These are phyloP conservation scores for Zaprionus africanus DNA, from an alignment of 1,140 invertebrate genomes.

Conservation along the genomic window DNA sequence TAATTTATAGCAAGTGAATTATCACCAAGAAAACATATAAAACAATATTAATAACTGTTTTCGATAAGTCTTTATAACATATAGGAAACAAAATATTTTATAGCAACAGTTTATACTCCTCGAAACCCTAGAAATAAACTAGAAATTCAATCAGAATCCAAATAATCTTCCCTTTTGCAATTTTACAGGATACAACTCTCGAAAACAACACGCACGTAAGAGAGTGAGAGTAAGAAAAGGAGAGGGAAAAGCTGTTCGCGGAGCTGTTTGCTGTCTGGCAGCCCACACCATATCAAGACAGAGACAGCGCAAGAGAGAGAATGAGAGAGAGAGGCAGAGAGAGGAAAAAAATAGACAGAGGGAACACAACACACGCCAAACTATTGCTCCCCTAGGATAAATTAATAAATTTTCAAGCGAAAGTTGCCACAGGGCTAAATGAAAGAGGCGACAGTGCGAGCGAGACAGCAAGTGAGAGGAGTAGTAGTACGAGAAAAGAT, in stretches of 20 bases:
- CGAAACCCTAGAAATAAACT: background rate
- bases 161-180: background rate
- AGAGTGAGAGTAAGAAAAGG: background rate
- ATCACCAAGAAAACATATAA: background rate
- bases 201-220: slow-evolving; percentile 25
- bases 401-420: slow-evolving; percentile 77
- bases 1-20: no score
- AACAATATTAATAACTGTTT: background rate
- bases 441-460: background rate
- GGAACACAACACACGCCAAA: slow-evolving; percentile 46
- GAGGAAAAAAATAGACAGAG: background rate
- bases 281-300: slow-evolving; percentile 28
- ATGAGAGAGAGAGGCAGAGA: background rate
- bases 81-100: background rate
- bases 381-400: slow-evolving; percentile 80
- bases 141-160: background rate
- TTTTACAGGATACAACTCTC: background rate
- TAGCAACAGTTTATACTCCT: background rate
- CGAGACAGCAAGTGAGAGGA: background rate
- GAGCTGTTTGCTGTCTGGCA: slow-evolving; percentile 47
- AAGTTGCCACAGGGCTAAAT: slow-evolving; percentile 54
- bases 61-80: background rate
- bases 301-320: background rate
- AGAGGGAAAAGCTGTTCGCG: background rate
- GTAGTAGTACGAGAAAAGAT: background rate